Evolutionary conservation across 1,140 invertebrate species (phyloP), one percentile per base, ranked within the genome.

Genomic region (Dendroctonus valens): DNA sequence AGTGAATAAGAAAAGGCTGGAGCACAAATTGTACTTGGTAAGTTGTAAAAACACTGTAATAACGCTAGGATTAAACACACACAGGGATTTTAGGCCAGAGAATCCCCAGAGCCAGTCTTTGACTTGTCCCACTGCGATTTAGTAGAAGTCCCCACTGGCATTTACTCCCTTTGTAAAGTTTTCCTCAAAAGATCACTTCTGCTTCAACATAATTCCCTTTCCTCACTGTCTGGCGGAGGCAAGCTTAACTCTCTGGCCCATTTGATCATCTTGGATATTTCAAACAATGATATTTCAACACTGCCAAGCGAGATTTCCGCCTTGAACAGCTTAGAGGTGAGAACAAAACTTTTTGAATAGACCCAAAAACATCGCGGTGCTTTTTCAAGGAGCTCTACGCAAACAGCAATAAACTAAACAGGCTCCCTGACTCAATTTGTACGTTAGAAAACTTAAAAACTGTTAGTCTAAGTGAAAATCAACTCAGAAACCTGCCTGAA

Each of bases 161-260:
- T 91, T 66, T 92, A 86, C 80, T 86, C 87, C 3, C 79, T 91
- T 42, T 92, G 90, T 77, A 88, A 87, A 77, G 88, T 92, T 48
- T 88, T 91, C 71, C 83, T 88, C 59, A 93, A 93, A 80, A 85
- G 88, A 70, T 78, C 80, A 49, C 78, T 91, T 53, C 81, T 85
- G 73, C 79, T 92, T 65, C 79, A 89, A 66, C 80, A 83, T 63
- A 92, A 92, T 79, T 81, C 82, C 58, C 78, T 92, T 62, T 81
- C 82, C 59, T 84, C 86, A 50, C 76, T 92, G n/a, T 82, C 83
- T 68, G 85, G 85, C 70, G 89, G 89, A 70, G 90, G 89, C 59
- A 81, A 83, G 70, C 79, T 91, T 70, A 81, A 81, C 67, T 89
- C 92, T 79, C 81, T 92, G 61, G 82, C 80, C 67, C 76, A 85